A percentile compares a stretch with the other conserved stretches of the same genome.
These are phyloP conservation scores for Anomalospiza imberbis DNA, from an alignment of 2,797 vertebrate genomes.

Conservation along the genomic window DNA sequence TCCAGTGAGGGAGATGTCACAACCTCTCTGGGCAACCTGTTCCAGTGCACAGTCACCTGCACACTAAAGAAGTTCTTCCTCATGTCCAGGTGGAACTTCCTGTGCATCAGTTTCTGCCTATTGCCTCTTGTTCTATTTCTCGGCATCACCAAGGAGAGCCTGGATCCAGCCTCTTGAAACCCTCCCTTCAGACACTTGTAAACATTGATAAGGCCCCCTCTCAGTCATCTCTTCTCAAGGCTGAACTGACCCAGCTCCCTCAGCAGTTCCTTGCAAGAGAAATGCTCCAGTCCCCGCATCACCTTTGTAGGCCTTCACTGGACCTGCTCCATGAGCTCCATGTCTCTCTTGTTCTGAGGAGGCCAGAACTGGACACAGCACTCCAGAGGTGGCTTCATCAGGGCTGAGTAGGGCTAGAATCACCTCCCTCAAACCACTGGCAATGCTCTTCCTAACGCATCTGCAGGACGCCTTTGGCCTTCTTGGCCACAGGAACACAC, in stretches of 20 bases:
- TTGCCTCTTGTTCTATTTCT: background rate
- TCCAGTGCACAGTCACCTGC: background rate
- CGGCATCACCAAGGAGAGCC: background rate
- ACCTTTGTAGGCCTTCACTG: background rate
- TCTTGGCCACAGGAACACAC: background rate
- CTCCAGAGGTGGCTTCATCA: background rate
- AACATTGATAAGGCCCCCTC: fast-evolving
- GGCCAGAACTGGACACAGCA: background rate
- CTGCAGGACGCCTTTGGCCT: background rate
- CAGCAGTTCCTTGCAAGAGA: fast-evolving
- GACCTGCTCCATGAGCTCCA: background rate
- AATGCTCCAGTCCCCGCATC: background rate
- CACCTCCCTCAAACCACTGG: background rate
- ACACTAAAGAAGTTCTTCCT: background rate
- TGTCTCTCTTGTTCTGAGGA: background rate
- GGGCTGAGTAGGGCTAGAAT: background rate
- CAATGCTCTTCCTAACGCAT: background rate
- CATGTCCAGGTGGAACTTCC: background rate
- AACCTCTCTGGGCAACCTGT: background rate
- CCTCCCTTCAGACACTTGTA: background rate
- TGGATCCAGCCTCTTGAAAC: background rate
- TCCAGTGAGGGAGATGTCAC: background rate
- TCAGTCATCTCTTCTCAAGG: background rate
- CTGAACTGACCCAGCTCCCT: background rate
- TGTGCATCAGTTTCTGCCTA: background rate